Base-by-base conservation (phyloP, 2,888 invertebrate genomes). In the Tupiocoris notatus region DNA sequence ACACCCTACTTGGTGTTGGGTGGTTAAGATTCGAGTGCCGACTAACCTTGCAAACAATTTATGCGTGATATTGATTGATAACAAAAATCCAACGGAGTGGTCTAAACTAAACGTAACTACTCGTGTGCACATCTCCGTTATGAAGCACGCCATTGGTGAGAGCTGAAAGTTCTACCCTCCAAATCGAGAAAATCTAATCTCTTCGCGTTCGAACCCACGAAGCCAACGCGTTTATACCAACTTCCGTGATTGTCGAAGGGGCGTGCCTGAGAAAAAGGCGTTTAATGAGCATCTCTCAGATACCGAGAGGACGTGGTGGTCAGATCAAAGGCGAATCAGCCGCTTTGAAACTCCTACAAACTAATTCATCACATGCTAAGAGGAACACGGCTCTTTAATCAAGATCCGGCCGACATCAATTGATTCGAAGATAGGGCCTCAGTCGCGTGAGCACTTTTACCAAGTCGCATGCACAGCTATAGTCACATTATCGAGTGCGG, bases 301-400 rank as follows among this genome's bases (percentile, higher is more conserved):
- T 21, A 63, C 20, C n/a, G 59, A n/a, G 20, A 1, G 73, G 23
- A 63, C 73, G 73, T 63, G 73, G 73, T 73, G 73, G 73, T 73
- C 73, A 73, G 73, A 62, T 73, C 73, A 73, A 73, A 73, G 63
- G 73, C 17, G 54, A 62, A 16, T n/a, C n/a, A 9, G 62, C 73
- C 73, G 73, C 62, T 0, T 25, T 18, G 56, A 57, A 9, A 2
- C 62, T 62, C 71, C 54, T 57, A 61, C 56, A 62, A 73, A 73
- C 73, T 73, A 73, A 73, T 73, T 73, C 73, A 73, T 73, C 73
- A 73, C 71, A 73, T 63, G 73, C 63, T 73, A 73, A 73, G 70
- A 73, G 54, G 57, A 73, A 73, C 62, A 62, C 62, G 9, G 63
- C 73, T 73, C 73, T 73, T 73, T 73, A 73, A 73, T 73, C 73